Base-by-base conservation (phyloP, 1,140 invertebrate genomes). In the Dendroctonus valens region DNA sequence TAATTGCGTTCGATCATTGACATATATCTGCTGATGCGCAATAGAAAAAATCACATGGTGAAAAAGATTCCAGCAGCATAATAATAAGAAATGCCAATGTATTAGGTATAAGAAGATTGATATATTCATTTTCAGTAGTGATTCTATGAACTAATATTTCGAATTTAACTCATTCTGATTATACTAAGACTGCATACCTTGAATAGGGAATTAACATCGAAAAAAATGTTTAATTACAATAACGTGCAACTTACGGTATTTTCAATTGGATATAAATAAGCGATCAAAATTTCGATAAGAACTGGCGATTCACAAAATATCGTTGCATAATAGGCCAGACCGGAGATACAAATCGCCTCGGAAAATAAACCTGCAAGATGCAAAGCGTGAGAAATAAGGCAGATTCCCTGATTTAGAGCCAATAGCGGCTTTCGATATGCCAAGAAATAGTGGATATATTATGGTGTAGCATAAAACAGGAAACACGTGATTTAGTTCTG, bases 311-410 rank as follows among this genome's bases (percentile, higher is more conserved):
- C 37, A 59, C 42, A 46, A 59, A 59, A 59, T 59, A 59, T 59
- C 42, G 42, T 42, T 46, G 41, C 55, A 59, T 59, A 59, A 59
- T 59, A 46, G 55, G 15, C 55, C 42, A 46, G 55, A n/a, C n/a
- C 41, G 42, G 50, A 11, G 59, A 60, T 60, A 60, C 46, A 51
- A 50, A 60, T 60, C 59, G 5, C n/a, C n/a, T 49, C 59, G 59
- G 59, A 60, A 60, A 60, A 60, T 42, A 38, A 53, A 53, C 37
- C n/a, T n/a, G 48, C 15, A 38, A 50, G 59, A 60, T 41, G 48
- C 59, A 60, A 60, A 60, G 59, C 59, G 59, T 60, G 59, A 60
- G 59, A 60, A 59, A 60, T 60, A 60, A 60, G 59, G 59, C 59
- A 60, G 59, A 60, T 60, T 60, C 59, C 46, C 48, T 60, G 59